Evolutionary conservation across 2,888 invertebrate genomes (phyloP).

Genomic region (Darwinula stevensoni): DNA sequence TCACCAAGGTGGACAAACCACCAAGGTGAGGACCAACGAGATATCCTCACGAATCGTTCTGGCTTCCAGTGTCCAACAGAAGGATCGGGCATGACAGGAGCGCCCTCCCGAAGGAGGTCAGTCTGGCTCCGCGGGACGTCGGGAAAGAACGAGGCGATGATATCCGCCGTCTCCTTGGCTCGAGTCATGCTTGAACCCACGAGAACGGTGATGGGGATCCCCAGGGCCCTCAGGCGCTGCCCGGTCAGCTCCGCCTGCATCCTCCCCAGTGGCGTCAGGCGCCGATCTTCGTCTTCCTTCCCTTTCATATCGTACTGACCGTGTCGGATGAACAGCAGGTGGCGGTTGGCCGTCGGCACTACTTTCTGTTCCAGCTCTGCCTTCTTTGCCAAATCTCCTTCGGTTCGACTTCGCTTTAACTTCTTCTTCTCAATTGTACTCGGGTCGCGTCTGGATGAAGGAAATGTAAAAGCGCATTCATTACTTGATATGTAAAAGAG

Average conservation of each 20-base stretch:
- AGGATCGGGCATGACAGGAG: conserved; percentile 80
- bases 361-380: conserved; percentile 24
- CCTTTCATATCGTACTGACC: conserved; percentile 68
- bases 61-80: conserved; percentile 63
- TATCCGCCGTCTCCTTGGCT: conserved; percentile 63
- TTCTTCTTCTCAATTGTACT: conserved; percentile 8
- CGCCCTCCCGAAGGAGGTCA: conserved; percentile 59
- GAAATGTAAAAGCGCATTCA: too few relatives aligned
- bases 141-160: conserved; percentile 39
- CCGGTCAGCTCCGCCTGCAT: conserved; percentile 66
- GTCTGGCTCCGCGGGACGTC: conserved; percentile 24
- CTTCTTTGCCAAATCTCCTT: conserved; percentile 8
- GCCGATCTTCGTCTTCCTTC: conserved; percentile 33
- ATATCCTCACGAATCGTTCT: conserved; percentile 31
- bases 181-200: conserved; percentile 73
- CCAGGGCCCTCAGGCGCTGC: conserved; percentile 34
- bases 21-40: not conserved
- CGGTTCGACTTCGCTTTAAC: too few relatives aligned
- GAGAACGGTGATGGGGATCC: conserved; percentile 44
- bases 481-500: too few relatives aligned
- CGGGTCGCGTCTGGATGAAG: too few relatives aligned
- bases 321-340: conserved; percentile 67
- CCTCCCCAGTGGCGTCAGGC: conserved; percentile 46
- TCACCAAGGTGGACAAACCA: too few relatives aligned
- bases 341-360: conserved; percentile 32